Base-by-base conservation (phyloP, 2,888 invertebrate genomes). In the Synanthedon tipuliformis region DNA sequence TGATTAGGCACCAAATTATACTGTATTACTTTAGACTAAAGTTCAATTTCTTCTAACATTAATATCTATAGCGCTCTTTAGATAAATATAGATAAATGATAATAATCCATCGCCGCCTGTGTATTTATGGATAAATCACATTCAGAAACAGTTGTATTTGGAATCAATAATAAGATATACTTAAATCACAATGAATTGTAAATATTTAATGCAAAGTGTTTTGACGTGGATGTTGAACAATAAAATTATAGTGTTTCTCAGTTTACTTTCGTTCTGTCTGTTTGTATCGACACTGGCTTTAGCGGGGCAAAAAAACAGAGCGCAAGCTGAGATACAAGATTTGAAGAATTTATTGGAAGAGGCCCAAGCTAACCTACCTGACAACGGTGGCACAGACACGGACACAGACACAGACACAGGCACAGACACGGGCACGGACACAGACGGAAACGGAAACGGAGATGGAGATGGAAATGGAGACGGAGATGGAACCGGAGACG, bases 161-260 rank as follows among this genome's bases (percentile, higher is more conserved):
- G 7, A 12, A 8, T 54, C 54, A 54, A 52, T 56, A n/a, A 52
- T 52, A 52, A 23, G 23, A 8, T 52, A 55, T 45, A n/a, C n/a
- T n/a, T n/a, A 51, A 57, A 12, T 16, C 40, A 53, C 52, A 56
- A 71, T 75, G 60, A 67, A 69, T 53, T 78, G 74, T 54, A 70
- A 66, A 59, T 81, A 80, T 57, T 81, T 78, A 52, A 70, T 70
- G 0, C 73, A 79, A 18, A 65, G 68, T 41, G 66, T 68, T 0
- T 40, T 78, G 3, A 71, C 60, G 1, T 86, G 86, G 86, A 74
- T 76, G 66, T 45, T 79, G 48, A 76, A 83, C 48, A 86, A 86
- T 57, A 86, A 86, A 64, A 55, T 75, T 0, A 84, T 86, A 48
- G 83, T 86, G 3, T 63, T 86, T 1, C 63, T 86, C 1, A 64